phyloP scores from a whole-genome alignment of 2,888 invertebrate species.

The Siphonodentalium dalli region DNA sequence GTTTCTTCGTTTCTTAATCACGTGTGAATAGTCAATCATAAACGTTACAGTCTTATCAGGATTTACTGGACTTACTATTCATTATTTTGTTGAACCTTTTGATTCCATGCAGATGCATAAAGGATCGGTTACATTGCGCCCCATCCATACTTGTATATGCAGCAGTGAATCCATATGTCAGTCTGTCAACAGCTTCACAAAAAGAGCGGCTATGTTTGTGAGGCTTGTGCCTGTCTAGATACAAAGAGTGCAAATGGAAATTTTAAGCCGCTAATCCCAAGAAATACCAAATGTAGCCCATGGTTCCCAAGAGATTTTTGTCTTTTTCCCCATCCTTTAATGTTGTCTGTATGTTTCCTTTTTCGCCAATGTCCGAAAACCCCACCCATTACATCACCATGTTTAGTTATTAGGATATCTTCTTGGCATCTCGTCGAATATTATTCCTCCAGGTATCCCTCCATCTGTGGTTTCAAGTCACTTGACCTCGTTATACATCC shows the following conservation, averaged over 20 bases:
- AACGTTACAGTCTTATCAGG: constrained; percentile 20
- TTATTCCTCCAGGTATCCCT: constrained; percentile 8
- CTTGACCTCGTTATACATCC: constrained; percentile 17
- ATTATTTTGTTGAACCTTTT: too few relatives aligned
- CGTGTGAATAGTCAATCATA: constrained; percentile 16
- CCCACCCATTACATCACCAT: too few relatives aligned
- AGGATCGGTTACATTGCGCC: constrained; percentile 25
- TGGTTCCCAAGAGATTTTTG: too few relatives aligned
- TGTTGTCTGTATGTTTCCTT: too few relatives aligned
- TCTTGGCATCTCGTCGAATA: constrained; percentile 23
- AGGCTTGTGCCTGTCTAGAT: constrained; percentile 10
- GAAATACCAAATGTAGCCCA: too few relatives aligned
- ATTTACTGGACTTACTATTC: too few relatives aligned
- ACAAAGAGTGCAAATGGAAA: too few relatives aligned
- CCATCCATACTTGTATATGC: constrained; percentile 24
- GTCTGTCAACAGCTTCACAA: constrained; percentile 22
- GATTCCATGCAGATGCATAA: constrained; percentile 17
- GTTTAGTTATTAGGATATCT: constrained; percentile 17
- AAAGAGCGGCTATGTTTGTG: constrained; percentile 21
- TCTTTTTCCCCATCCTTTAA: too few relatives aligned
- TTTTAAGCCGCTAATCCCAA: too few relatives aligned
- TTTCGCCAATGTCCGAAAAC: too few relatives aligned
- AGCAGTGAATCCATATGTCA: constrained; percentile 19
- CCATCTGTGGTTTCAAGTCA: constrained; percentile 3
- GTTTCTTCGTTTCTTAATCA: constrained; percentile 27